Evolutionary conservation across 2,113 vertebrate species (phyloP).

Genomic region (Hylia prasina): DNA sequence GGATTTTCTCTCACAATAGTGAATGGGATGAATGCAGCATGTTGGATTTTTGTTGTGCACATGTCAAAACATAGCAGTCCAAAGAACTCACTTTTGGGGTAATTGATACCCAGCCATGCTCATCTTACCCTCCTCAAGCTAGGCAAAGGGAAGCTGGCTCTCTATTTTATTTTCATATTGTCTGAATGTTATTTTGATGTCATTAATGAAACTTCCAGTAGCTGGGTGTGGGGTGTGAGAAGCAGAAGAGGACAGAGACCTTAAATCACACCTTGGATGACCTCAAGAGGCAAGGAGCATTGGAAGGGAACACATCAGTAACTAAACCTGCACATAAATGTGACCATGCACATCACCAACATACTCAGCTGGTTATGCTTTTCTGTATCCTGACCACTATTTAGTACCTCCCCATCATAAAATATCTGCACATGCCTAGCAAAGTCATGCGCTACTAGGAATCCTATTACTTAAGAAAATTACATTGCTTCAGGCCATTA

Average conservation of each 20-base stretch:
- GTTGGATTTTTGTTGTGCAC: not conserved
- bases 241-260: not conserved
- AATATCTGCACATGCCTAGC: not conserved
- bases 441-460: not conserved
- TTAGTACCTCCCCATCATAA: not conserved
- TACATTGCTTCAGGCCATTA: not conserved
- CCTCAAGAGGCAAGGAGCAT: accelerated
- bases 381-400: accelerated
- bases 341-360: not conserved
- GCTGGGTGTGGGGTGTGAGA: accelerated
- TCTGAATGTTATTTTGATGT: not conserved
- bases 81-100: not conserved
- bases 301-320: not conserved
- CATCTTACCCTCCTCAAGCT: not conserved
- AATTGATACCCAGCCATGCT: not conserved
- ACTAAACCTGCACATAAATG: not conserved
- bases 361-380: not conserved
- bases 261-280: not conserved
- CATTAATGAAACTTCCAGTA: not conserved
- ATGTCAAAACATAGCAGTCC: not conserved
- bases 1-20: not conserved
- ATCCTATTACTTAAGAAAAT: not conserved
- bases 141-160: not conserved
- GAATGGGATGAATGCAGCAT: not conserved
- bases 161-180: not conserved